These are phyloP conservation scores for Microctonus hyperodae DNA, from an alignment of 2,888 invertebrate species.

Conservation along the genomic window DNA sequence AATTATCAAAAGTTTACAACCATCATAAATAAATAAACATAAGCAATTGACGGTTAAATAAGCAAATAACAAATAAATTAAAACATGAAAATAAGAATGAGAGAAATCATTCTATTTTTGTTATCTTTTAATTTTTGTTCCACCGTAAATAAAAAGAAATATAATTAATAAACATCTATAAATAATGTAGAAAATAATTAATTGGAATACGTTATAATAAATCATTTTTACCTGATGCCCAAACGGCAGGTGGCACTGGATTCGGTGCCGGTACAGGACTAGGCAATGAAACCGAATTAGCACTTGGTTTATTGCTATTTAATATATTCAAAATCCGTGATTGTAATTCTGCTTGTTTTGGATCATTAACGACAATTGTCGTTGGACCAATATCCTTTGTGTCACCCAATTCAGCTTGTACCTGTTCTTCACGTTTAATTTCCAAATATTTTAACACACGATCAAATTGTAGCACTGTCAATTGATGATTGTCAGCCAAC, in stretches of 20 bases:
- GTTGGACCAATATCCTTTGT: constrained; percentile 65
- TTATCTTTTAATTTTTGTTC: neutral
- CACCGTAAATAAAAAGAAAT: neutral
- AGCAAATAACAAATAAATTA: neutral
- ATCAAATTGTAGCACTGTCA: constrained; percentile 82
- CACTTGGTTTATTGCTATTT: constrained; percentile 67
- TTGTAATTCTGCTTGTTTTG: constrained; percentile 75
- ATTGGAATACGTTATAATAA: neutral
- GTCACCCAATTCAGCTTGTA: constrained; percentile 78
- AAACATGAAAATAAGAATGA: neutral
- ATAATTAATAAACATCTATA: neutral
- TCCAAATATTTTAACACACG: constrained; percentile 76
- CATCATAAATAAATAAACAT: neutral
- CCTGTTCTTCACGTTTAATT: constrained; percentile 77
- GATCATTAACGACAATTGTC: constrained; percentile 62
- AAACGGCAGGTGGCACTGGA: constrained; percentile 47
- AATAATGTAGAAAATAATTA: neutral
- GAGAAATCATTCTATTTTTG: neutral
- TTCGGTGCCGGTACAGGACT: constrained; percentile 57
- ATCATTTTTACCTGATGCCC: constrained; percentile 55
- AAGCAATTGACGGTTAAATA: neutral
- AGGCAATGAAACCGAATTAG: constrained; percentile 55
- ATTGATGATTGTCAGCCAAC: constrained; percentile 80
- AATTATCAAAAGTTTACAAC: neutral
- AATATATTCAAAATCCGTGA: constrained; percentile 81